A percentile compares a stretch with the other conserved stretches of the same genome.
Conservation (phyloP, 2,113 vertebrate species). For the Arvicanthis niloticus region DNA sequence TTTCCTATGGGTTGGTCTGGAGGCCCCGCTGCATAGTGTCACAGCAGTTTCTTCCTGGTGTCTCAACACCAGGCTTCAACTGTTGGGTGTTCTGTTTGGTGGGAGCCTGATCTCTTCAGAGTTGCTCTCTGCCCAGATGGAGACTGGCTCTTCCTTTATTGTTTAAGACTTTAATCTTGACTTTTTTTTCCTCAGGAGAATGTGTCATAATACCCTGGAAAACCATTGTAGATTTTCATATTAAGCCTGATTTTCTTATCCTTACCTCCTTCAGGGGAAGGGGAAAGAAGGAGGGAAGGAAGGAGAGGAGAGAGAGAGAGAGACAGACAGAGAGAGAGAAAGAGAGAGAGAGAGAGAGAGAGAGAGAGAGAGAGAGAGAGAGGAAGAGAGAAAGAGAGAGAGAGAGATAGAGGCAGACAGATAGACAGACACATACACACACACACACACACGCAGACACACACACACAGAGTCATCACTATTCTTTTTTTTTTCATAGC, state of each 20-base stretch:
- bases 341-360: no score
- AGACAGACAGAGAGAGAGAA: no score
- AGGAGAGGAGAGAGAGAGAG: no score
- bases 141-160: neutral
- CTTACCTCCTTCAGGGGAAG: neutral
- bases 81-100: neutral
- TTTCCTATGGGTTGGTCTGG: conserved; percentile 7
- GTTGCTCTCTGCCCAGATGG: neutral
- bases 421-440: no score
- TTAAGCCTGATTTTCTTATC: neutral
- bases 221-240: neutral
- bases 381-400: no score
- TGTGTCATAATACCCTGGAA: neutral
- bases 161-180: neutral
- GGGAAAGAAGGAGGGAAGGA: accelerated
- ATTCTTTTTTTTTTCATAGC: neutral
- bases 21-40: neutral
- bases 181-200: conserved; percentile 34
- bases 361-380: no score
- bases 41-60: conserved; percentile 42
- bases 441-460: no score
- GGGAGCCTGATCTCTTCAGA: neutral
- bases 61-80: neutral
- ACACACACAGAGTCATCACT: neutral
- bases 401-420: no score